phyloP scores from a whole-genome alignment of 1,140 invertebrate genomes.

The Zeugodacus cucurbitae region DNA sequence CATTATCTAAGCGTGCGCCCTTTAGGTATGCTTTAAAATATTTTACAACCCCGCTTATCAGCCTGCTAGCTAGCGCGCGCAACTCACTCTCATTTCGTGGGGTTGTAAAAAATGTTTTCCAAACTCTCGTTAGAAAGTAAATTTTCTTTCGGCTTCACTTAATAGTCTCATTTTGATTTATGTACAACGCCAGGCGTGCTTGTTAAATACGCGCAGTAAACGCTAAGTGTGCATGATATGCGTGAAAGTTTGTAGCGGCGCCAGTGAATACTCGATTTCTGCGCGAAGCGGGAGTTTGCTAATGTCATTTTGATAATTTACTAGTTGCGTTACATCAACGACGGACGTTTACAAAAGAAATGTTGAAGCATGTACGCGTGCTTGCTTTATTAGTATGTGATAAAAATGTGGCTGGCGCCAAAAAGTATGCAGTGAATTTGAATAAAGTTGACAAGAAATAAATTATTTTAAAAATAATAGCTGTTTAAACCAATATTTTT shows the following conservation, averaged over 20 bases:
- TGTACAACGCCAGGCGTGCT: background rate
- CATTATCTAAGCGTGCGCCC: background rate
- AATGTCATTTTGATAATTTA: background rate
- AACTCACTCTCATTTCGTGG: background rate
- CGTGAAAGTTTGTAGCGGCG: background rate
- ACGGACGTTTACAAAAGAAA: background rate
- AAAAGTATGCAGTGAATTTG: background rate
- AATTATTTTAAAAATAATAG: background rate
- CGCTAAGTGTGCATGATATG: background rate
- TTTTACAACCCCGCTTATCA: background rate
- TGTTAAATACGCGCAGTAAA: background rate
- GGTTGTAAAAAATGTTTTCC: background rate
- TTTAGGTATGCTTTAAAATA: background rate
- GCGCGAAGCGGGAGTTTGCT: background rate
- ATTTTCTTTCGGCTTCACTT: background rate
- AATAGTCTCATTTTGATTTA: constrained; percentile 22
- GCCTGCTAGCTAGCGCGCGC: background rate
- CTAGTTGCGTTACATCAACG: background rate
- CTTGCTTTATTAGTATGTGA: background rate
- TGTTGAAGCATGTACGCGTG: background rate
- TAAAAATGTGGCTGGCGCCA: background rate
- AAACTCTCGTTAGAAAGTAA: constrained; percentile 16
- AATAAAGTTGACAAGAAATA: background rate
- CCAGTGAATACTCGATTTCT: background rate
- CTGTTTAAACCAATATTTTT: too few species aligned